phyloP scores from a whole-genome alignment of 2,888 invertebrate genomes.

The Odontocerum albicorne region DNA sequence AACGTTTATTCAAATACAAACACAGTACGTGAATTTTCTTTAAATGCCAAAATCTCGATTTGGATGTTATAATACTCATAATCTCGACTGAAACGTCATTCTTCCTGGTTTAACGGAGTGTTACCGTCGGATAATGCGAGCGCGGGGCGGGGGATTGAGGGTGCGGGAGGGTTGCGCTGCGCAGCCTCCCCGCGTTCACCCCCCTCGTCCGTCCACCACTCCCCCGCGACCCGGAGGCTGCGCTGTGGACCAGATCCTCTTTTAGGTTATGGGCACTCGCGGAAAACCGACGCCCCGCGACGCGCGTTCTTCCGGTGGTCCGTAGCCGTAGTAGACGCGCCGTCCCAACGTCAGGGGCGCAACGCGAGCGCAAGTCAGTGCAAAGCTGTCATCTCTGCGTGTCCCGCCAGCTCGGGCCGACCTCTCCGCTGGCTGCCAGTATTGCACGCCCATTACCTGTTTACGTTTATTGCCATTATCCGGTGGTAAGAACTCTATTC shows the following conservation, averaged over 20 bases:
- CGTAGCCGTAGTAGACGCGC: conserved; percentile 1
- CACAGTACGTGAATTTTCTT: no score
- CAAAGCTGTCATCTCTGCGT: neutral
- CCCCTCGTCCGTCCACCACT: neutral
- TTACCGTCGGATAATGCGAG: no score
- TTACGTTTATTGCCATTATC: no score
- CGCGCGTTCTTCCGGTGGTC: conserved; percentile 20
- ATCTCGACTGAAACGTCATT: no score
- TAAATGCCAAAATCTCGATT: no score
- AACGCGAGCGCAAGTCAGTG: neutral
- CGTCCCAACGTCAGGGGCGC: neutral
- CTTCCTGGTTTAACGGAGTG: no score
- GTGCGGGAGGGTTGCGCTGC: conserved; percentile 9
- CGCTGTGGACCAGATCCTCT: conserved; percentile 54
- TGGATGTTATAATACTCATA: no score
- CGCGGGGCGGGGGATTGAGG: neutral
- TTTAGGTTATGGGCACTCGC: conserved; percentile 34
- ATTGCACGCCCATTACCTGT: no score
- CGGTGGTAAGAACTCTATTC: no score
- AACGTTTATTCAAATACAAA: no score
- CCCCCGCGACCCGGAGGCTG: conserved; percentile 41
- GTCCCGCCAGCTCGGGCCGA: neutral
- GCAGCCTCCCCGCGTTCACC: conserved; percentile 12
- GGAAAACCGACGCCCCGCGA: conserved; percentile 27
- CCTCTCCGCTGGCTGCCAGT: no score